These are phyloP conservation scores for Araneus ventricosus DNA, from an alignment of 1,140 invertebrate genomes.

Conservation along the genomic window DNA sequence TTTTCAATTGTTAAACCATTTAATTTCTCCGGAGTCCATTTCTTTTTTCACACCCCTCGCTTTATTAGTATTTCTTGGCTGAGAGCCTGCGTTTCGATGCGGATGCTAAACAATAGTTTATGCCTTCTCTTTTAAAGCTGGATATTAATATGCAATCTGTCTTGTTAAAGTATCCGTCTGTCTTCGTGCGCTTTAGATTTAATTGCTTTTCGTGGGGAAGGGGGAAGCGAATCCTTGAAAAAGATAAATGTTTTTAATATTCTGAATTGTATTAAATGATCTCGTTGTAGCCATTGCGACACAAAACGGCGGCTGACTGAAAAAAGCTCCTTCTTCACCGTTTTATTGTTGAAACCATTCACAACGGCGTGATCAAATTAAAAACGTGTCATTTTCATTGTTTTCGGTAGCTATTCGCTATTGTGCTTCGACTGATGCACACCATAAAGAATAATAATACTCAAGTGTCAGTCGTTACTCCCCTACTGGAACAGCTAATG, in stretches of 20 bases:
- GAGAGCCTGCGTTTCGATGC: constrained; percentile 11
- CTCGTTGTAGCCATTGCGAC: neutral
- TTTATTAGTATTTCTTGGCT: constrained; percentile 64
- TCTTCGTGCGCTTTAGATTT: constrained; percentile 46
- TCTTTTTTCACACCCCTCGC: constrained; percentile 19
- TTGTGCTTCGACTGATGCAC: neutral
- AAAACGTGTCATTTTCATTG: constrained; percentile 68
- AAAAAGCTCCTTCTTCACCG: constrained; percentile 18
- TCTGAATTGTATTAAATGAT: constrained; percentile 62
- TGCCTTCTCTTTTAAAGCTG: constrained; percentile 45
- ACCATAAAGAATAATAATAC: constrained; percentile 47
- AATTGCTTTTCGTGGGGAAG: constrained; percentile 52
- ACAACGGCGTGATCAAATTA: constrained; percentile 60
- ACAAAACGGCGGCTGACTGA: neutral
- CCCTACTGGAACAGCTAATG: constrained; percentile 50
- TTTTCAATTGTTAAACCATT: constrained; percentile 67
- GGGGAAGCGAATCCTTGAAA: constrained; percentile 39
- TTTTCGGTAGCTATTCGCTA: constrained; percentile 51
- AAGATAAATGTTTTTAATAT: constrained; percentile 74
- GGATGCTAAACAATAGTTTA: constrained; percentile 58
- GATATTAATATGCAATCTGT: constrained; percentile 70
- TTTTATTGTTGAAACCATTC: constrained; percentile 57
- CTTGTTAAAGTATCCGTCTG: constrained; percentile 72
- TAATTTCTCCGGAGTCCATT: constrained; percentile 56
- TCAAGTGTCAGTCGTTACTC: constrained; percentile 10